Base-by-base conservation (phyloP, 2,888 invertebrate genomes). In the Aethes cnicana region DNA sequence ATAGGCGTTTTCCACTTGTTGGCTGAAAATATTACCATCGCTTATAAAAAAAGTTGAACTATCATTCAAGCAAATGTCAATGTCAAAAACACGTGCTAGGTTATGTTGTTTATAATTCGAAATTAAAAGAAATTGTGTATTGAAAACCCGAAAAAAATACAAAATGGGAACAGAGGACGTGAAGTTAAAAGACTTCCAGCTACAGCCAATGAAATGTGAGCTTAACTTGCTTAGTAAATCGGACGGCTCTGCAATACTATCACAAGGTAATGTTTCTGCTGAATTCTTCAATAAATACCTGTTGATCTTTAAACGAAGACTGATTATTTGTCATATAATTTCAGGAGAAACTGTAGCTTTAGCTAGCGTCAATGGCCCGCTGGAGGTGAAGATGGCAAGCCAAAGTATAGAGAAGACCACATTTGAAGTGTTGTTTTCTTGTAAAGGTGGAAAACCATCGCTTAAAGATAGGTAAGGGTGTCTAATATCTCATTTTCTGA, bases 291-390 rank as follows among this genome's bases (percentile, higher is more conserved):
- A 11, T 43, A 21, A 21, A 9, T 48, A 32, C 14, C 17, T 28
- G 30, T 49, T 2, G 18, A 4, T 17, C 8, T 30, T n/a, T 35
- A 26, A 50, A 42, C n/a, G 6, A 36, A 28, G 20, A 14, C 42
- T 43, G 28, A 43, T 32, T 8, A 12, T 12, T 23, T 33, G 37
- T 12, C 11, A 28, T 11, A 11, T 32, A 18, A 43, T 89, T 91
- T 33, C 71, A 96, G 97, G 96, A 7, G 92, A 94, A 56, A 96
- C 96, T 9, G 92, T 94, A 37, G 92, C 95, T 1, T 73, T 95
- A 28, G 94, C 94, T 1, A 94, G 95, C 56, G 91, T 96, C 23
- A 94, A 96, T 80, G 97, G 97, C 0, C 97, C 97, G 0, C 84
- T 94, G 7, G 97, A 97, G 77, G 93, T 94, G 1, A 95, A 94